A percentile compares a stretch with the other conserved stretches of the same genome.
Conservation (phyloP, 2,113 vertebrate species). For the Brienomyrus longianalis region DNA sequence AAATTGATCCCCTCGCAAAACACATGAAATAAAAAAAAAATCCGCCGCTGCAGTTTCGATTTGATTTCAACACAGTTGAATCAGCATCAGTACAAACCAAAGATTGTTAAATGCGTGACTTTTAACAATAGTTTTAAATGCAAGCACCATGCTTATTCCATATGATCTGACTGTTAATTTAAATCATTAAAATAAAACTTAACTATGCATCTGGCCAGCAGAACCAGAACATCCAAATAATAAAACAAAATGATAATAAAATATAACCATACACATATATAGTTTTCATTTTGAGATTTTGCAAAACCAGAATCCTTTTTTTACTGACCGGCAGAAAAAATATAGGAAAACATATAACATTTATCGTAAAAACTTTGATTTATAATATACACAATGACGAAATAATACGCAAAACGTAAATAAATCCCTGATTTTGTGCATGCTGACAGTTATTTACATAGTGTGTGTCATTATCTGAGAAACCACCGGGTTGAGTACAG, state of each 20-base stretch:
- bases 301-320: conserved; percentile 82
- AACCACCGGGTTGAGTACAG: not conserved
- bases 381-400: conserved; percentile 44
- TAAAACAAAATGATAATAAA: conserved; percentile 57
- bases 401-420: conserved; percentile 44
- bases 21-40: conserved; percentile 90
- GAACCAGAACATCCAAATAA: conserved; percentile 94
- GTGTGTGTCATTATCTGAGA: conserved; percentile 4
- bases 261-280: conserved; percentile 57
- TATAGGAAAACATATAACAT: conserved; percentile 66
- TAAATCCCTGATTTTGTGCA: conserved; percentile 46
- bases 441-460: conserved; percentile 22
- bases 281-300: conserved; percentile 91
- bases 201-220: conserved; percentile 98
- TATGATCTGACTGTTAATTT: conserved; percentile 97
- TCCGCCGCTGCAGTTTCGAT: conserved; percentile 84
- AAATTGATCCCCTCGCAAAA: conserved; percentile 94
- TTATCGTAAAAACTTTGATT: conserved; percentile 43
- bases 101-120: conserved; percentile 93
- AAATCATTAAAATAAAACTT: conserved; percentile 98
- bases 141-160: conserved; percentile 98
- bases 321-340: conserved; percentile 96
- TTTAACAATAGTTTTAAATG: conserved; percentile 94
- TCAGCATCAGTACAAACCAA: conserved; percentile 78
- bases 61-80: conserved; percentile 99